A percentile compares a stretch with the other conserved stretches of the same genome.
Evolutionary conservation across 2,888 invertebrate species (phyloP).

Genomic region (Ectemnius lituratus): DNA sequence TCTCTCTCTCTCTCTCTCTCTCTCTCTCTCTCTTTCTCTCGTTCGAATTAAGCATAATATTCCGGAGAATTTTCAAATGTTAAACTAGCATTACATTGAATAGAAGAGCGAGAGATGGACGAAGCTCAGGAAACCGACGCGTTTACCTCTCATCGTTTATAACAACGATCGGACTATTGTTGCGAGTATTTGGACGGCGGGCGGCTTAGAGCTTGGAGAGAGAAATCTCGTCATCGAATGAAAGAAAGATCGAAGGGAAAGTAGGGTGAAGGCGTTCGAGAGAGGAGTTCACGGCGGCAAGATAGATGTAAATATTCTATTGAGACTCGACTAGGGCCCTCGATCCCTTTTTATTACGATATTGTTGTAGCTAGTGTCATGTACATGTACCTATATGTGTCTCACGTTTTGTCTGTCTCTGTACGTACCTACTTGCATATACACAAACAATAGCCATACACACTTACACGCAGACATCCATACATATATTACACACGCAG

Average conservation of each 20-base stretch:
- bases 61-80: no score
- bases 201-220: no score
- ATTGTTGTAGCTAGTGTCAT: conserved; percentile 48
- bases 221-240: conserved; percentile 5
- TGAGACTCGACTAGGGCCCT: conserved; percentile 47
- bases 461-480: neutral
- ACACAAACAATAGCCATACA: neutral
- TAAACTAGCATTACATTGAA: no score
- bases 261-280: conserved; percentile 1
- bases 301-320: conserved; percentile 53
- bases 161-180: no score
- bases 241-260: conserved; percentile 7
- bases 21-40: neutral
- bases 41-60: neutral
- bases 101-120: no score
- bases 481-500: neutral
- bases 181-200: no score
- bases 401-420: conserved; percentile 58
- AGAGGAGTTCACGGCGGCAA: conserved; percentile 12
- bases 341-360: conserved; percentile 61
- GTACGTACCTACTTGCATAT: neutral
- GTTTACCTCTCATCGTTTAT: no score
- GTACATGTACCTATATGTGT: conserved; percentile 59
- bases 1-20: neutral
- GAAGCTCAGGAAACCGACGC: no score